Evolutionary conservation across 2,888 invertebrate species (phyloP), one percentile per base, ranked within the genome.

Genomic region (Yponomeuta evonymella): DNA sequence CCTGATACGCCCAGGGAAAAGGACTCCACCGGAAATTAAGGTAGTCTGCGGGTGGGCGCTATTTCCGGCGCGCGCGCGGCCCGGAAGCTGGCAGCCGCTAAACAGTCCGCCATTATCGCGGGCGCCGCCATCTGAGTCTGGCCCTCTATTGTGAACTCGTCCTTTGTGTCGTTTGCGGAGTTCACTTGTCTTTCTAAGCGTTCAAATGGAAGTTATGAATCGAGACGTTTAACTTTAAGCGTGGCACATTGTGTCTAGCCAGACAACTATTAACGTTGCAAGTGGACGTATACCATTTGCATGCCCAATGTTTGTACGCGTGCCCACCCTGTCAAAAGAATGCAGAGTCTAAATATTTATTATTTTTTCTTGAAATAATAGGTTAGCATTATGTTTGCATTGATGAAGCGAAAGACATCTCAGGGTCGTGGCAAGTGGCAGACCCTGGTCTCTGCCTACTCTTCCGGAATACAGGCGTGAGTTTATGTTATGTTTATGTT

Each of bases 21-120:
- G 85, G 84, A 83, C 81, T 81, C 77, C 77, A 72, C 80, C 81
- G 89, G 89, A 89, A 89, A 90, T 90, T 87, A 88, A 86, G 86
- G 87, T 85, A 87, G 88, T 88, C 87, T 86, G 83, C 79, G 81
- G 86, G 83, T 81, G 78, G 84, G 76, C 77, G 80, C 82, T 87
- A 89, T 88, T 89, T 89, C 89, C 89, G 78, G 70, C 74, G 76
- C 75, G 12, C 51, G 83, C 78, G 76, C 81, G 70, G 58, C 12
- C 70, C 70, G 70, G 70, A 70, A 70, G 48, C 63, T 33, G 23
- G 70, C 70, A 64, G 48, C 64, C 48, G 43, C 70, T 70, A 70
- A 70, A 70, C 70, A 70, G 69, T 48, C n/a, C 23, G 48, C 48
- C 48, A 68, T 48, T 68, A 68, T 68, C 68, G 48, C 67, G 65